Evolutionary conservation across 2,888 invertebrate genomes (phyloP).

Genomic region (Dryadula phaetusa): DNA sequence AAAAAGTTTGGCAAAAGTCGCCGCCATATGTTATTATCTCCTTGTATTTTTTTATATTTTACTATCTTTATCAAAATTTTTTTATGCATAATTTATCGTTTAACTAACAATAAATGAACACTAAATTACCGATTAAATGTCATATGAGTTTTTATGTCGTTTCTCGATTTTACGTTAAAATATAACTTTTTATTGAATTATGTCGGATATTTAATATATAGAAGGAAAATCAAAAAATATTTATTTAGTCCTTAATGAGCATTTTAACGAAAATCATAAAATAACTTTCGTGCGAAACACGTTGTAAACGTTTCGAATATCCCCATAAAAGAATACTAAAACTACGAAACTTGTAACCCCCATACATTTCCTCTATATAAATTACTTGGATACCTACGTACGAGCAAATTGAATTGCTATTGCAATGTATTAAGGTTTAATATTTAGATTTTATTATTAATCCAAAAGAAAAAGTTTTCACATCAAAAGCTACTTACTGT

Average conservation of each 20-base stretch:
- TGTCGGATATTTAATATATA: not conserved
- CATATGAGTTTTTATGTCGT: too few relatives aligned
- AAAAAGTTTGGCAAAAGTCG: too few relatives aligned
- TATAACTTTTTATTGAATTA: conserved; percentile 4
- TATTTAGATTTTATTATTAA: not conserved
- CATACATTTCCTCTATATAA: conserved; percentile 11
- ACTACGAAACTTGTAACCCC: conserved; percentile 17
- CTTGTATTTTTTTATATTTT: too few relatives aligned
- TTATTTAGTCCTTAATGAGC: conserved; percentile 2
- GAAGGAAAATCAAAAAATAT: not conserved
- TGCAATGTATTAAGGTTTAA: not conserved
- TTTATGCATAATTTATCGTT: too few relatives aligned
- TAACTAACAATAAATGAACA: too few relatives aligned
- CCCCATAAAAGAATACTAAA: conserved; percentile 25
- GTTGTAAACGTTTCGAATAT: conserved; percentile 22
- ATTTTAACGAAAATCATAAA: conserved; percentile 9
- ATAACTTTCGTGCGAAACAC: conserved; percentile 19
- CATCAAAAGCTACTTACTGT: not conserved
- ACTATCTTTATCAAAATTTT: too few relatives aligned
- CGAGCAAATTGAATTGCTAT: conserved; percentile 14
- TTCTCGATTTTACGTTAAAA: not conserved
- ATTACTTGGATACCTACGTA: not conserved
- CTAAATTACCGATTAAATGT: too few relatives aligned
- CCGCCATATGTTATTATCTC: too few relatives aligned
- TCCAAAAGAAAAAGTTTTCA: conserved; percentile 4